Evolutionary conservation across 2,113 vertebrate genomes (phyloP), one percentile per base, ranked within the genome.

Genomic region (Brachyistius frenatus): DNA sequence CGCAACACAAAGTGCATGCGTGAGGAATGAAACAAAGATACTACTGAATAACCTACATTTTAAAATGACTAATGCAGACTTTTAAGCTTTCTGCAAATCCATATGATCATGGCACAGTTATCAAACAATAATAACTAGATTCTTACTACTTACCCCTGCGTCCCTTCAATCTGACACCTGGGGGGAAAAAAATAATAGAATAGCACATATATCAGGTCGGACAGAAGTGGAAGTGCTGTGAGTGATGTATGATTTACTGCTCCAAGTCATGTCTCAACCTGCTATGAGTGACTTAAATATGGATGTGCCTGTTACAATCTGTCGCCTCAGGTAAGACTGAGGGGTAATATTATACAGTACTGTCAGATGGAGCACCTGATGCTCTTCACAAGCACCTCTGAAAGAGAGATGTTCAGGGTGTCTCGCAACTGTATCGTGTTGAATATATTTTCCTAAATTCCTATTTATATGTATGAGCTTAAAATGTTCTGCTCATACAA

Each of bases 361-460:
- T 76, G 87, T 82, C 80, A 76, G 67, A 84, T 44, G 47, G 3
- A 72, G 68, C 54, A 60, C 15, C 74, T 54, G 36, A n/a, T 16
- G 16, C n/a, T 52, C 49, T n/a, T 6, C 49, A 52, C 16, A 37
- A 65, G 72, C 39, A 49, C 11, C 35, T 44, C 39, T 56, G 54
- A 54, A n/a, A 31, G 54, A 66, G 37, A 56, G 33, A 33, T 31
- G 1, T 14, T 46, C 39, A 16, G 36, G 16, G 2, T 53, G 31
- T 66, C 73, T 33, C 35, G 10, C 32, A 10, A 2, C 61, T 49
- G 5, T 66, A 7, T 57, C 8, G 56, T 11, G n/a, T 32, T 56
- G 3, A 4, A 30, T 58, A 64, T 54, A 37, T 47, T 41, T 37
- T 33, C 73, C 5, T 0, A 30, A 37, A 50, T 52, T 0, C 31